phyloP scores from a whole-genome alignment of 92 coral and sea anemone species.

The Metridium senile region DNA sequence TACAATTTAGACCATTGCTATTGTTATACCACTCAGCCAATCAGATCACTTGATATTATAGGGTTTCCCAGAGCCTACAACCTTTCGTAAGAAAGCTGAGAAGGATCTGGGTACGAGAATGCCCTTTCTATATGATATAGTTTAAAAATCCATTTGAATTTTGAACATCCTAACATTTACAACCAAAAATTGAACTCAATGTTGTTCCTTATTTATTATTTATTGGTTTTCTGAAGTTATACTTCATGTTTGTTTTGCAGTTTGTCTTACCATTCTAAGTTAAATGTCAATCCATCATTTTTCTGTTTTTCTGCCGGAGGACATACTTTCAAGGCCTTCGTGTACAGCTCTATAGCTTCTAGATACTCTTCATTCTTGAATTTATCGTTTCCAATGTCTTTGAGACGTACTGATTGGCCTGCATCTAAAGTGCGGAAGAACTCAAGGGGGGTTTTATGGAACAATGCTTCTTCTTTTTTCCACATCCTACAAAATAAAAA shows the following conservation, averaged over 20 bases:
- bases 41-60: no score
- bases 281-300: no score
- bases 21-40: no score
- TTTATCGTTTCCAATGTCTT: conserved; percentile 80
- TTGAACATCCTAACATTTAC: no score
- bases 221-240: no score
- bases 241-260: neutral
- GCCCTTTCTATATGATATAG: no score
- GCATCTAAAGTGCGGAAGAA: conserved; percentile 43
- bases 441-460: conserved; percentile 40
- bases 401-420: conserved; percentile 60
- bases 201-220: no score
- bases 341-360: conserved; percentile 66
- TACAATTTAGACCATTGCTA: no score
- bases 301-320: conserved; percentile 65
- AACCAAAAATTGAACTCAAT: neutral
- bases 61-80: no score
- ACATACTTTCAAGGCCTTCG: conserved; percentile 63
- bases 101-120: no score
- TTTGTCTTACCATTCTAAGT: conserved; percentile 59
- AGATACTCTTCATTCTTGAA: conserved; percentile 67
- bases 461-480: conserved; percentile 65
- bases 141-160: no score
- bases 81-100: no score
- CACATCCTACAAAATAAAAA: conserved; percentile 55